Percentiles rank a stretch among this genome's conserved stretches.
Evolutionary conservation across 2,113 vertebrate species (phyloP).

Genomic region (Scomber colias): DNA sequence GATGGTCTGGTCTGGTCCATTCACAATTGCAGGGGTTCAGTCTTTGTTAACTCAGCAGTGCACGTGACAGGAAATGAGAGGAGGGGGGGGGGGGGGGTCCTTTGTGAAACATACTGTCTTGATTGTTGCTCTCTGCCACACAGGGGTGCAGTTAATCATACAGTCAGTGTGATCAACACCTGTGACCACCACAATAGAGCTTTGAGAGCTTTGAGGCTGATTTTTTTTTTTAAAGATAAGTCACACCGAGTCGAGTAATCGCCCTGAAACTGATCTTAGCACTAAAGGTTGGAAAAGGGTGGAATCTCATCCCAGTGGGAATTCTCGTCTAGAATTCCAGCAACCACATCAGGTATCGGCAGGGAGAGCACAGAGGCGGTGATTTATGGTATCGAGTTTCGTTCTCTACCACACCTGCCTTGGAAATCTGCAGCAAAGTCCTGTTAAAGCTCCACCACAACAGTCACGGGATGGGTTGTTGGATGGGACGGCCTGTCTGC

Average conservation of each 20-base stretch:
- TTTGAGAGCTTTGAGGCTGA: neutral
- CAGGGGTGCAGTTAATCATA: neutral
- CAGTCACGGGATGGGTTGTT: conserved; percentile 19
- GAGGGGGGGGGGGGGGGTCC: neutral
- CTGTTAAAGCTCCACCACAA: conserved; percentile 7
- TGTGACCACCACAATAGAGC: conserved; percentile 8
- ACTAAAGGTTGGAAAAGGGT: conserved; percentile 9
- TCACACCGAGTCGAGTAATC: conserved; percentile 9
- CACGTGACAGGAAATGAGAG: conserved; percentile 22
- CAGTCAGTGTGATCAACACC: conserved; percentile 9
- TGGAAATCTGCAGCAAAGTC: conserved; percentile 2
- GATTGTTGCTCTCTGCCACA: neutral
- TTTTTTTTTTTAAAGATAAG: neutral
- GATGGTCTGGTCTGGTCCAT: conserved; percentile 41
- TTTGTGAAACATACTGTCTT: neutral
- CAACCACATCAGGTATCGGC: conserved; percentile 15
- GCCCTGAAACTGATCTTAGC: conserved; percentile 37
- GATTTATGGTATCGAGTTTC: conserved; percentile 52
- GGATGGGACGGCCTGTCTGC: conserved; percentile 30
- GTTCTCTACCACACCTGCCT: conserved; percentile 19
- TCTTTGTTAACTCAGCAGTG: conserved; percentile 23
- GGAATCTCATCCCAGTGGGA: conserved; percentile 53
- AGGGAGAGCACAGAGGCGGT: neutral
- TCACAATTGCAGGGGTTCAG: conserved; percentile 14
- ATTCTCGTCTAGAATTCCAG: conserved; percentile 43